Percentiles rank a stretch among this genome's conserved stretches.
These are phyloP conservation scores for Campoletis sonorensis DNA, from an alignment of 1,140 invertebrate species.

Conservation along the genomic window DNA sequence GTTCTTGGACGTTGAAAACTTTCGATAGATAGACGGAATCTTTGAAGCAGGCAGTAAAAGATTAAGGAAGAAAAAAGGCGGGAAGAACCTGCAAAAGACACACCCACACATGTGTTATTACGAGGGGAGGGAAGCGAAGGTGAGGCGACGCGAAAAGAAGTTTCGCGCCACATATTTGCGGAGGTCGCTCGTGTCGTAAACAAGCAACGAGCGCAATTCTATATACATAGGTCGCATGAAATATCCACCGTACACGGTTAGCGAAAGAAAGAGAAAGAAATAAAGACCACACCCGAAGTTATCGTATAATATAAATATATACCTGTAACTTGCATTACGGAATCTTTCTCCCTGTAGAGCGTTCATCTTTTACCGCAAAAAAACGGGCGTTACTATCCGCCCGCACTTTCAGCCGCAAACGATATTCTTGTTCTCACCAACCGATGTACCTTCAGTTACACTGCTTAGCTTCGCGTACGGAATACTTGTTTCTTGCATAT, in stretches of 20 bases:
- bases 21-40: conserved; percentile 9
- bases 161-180: conserved; percentile 63
- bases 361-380: conserved; percentile 12
- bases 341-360: conserved; percentile 6
- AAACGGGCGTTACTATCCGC: neutral
- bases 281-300: conserved; percentile 62
- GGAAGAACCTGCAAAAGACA: conserved; percentile 54
- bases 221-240: conserved; percentile 51
- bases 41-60: conserved; percentile 52
- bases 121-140: neutral
- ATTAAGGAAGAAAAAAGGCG: conserved; percentile 5
- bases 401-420: conserved; percentile 16
- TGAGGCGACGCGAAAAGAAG: conserved; percentile 38
- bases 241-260: conserved; percentile 48
- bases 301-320: conserved; percentile 25
- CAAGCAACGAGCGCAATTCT: conserved; percentile 50
- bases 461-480: neutral
- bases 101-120: conserved; percentile 52
- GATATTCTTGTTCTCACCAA: neutral
- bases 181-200: conserved; percentile 65
- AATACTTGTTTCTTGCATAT: conserved; percentile 10
- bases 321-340: conserved; percentile 38
- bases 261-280: conserved; percentile 10
- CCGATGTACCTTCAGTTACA: neutral
- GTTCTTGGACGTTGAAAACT: neutral